Conservation (phyloP, 1,140 invertebrate species). For the Teleopsis dalmanni region DNA sequence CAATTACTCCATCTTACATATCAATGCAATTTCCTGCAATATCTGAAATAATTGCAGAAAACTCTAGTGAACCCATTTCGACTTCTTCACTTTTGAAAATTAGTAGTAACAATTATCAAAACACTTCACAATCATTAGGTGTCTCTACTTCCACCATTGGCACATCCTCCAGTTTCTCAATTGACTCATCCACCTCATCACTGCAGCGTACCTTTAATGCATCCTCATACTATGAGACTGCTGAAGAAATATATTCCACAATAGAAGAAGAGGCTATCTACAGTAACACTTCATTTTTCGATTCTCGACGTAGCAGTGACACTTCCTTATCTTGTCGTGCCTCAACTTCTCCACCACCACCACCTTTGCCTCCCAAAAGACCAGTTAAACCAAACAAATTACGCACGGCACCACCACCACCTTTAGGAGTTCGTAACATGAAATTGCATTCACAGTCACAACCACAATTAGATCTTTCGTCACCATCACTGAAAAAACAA, state of each 20-base stretch:
- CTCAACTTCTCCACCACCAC: slow-evolving; percentile 24
- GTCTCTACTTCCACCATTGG: slow-evolving; percentile 10
- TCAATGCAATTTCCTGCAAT: slow-evolving; percentile 37
- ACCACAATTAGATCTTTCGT: slow-evolving; percentile 25
- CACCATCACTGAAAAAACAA: slow-evolving; percentile 1
- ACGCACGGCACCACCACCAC: slow-evolving; percentile 42
- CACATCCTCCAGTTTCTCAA: too few species aligned
- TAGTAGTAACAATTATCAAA: slow-evolving; percentile 36
- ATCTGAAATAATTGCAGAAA: slow-evolving; percentile 25
- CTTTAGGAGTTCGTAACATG: slow-evolving; percentile 31
- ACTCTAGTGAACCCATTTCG: not conserved
- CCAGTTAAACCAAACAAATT: slow-evolving; percentile 27
- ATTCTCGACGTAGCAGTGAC: slow-evolving; percentile 38
- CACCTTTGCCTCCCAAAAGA: slow-evolving; percentile 39
- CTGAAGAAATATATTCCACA: slow-evolving; percentile 41
- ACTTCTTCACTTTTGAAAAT: slow-evolving; percentile 13
- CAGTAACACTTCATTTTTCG: slow-evolving; percentile 40
- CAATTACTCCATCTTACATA: slow-evolving; percentile 27
- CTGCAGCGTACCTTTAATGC: slow-evolving; percentile 17
- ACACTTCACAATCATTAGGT: slow-evolving; percentile 21
- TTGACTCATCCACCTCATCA: slow-evolving; percentile 29
- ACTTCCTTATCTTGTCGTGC: slow-evolving; percentile 26
- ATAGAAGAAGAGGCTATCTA: slow-evolving; percentile 42
- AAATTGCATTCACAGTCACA: slow-evolving; percentile 38
- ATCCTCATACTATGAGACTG: slow-evolving; percentile 33